Base-by-base conservation (phyloP, 2,797 vertebrate species). In the Echiichthys vipera region DNA sequence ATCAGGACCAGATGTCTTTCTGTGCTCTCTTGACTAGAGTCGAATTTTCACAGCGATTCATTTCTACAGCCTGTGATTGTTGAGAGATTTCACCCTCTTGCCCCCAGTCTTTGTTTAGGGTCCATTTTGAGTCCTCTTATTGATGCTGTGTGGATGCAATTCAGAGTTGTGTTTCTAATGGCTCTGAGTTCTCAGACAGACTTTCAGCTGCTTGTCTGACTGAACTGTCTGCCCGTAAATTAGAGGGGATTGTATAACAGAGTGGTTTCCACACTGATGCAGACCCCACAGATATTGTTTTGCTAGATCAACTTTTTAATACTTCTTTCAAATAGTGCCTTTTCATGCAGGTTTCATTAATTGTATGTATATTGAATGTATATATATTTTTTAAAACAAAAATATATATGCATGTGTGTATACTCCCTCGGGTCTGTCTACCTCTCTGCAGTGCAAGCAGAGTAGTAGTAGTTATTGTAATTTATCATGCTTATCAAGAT, bases 1-100 rank as follows among this genome's bases (percentile, higher is more conserved):
- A 94, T 81, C 79, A 82, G 74, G 67, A 89, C 78, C 91, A 94
- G 91, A 92, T 94, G 90, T 85, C 83, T 88, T 71, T 68, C 0
- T 78, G 73, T 49, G 22, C 71, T 85, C 83, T 85, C 71, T 78
- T 81, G 59, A 78, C 78, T 79, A 20, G 37, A 84, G 70, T 65
- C 78, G 2, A 14, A 79, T 73, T 78, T 78, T 84, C 70, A 68
- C 69, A 50, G 57, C 20, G 42, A 70, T 73, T 83, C 54, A 84
- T 81, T 84, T 83, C 70, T 59, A 77, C 68, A n/a, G 50, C 17
- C 34, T 1, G 3, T 66, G 70, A 74, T 83, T 80, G 77, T 59
- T 56, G 50, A 76, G 61, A 56, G 67, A 71, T 64, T 75, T 81
- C 66, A 39, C 64, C 61, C 55, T 74, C 49, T 63, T 46, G 59